phyloP scores from a whole-genome alignment of 1,140 invertebrate species.

The Drosophila pseudoananassae region DNA sequence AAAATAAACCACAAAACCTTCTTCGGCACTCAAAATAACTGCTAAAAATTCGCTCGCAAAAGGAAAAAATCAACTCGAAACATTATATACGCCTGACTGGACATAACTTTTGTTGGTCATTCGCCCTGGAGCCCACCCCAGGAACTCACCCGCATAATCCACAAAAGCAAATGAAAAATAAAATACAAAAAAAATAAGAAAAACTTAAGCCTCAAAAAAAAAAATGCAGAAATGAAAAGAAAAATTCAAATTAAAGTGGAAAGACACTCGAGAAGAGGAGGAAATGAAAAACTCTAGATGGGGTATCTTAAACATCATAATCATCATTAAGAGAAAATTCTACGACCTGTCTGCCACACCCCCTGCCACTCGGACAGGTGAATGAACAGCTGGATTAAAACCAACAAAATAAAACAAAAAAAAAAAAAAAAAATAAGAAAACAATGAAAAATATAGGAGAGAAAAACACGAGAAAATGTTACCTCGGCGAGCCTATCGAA shows the following conservation, averaged over 20 bases:
- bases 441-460: conserved; percentile 25
- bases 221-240: conserved; percentile 2
- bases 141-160: background rate
- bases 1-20: conserved; percentile 29
- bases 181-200: conserved; percentile 2
- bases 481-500: conserved; percentile 96
- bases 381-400: conserved; percentile 47
- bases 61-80: conserved; percentile 70
- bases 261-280: conserved; percentile 33
- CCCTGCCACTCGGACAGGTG: conserved; percentile 18
- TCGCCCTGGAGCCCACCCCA: background rate
- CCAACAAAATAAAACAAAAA: background rate
- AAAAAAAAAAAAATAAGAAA: conserved; percentile 1
- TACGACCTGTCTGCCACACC: background rate
- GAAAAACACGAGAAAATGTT: conserved; percentile 69
- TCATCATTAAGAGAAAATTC: conserved; percentile 44
- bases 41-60: conserved; percentile 29
- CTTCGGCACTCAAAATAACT: conserved; percentile 25
- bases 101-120: conserved; percentile 59
- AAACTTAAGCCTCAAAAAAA: conserved; percentile 4
- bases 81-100: conserved; percentile 67
- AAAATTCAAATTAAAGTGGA: conserved; percentile 51
- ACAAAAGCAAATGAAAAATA: conserved; percentile 8
- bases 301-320: conserved; percentile 55
- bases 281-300: conserved; percentile 39